phyloP scores from a whole-genome alignment of 2,113 vertebrate genomes.

The Odontophorus gujanensis region DNA sequence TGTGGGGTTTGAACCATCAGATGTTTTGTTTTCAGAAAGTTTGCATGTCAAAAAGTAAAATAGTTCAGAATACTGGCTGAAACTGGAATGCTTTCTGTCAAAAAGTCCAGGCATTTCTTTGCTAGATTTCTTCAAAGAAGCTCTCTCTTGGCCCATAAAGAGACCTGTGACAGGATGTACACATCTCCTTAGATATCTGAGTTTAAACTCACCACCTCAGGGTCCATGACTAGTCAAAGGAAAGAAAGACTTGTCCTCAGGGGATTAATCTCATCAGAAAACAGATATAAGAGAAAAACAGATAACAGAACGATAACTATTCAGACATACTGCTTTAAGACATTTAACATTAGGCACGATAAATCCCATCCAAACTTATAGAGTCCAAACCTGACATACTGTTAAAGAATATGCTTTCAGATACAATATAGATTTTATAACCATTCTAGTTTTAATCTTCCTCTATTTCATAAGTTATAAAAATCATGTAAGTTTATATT shows the following conservation, averaged over 20 bases:
- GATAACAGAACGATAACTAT: not conserved
- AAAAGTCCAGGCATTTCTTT: not conserved
- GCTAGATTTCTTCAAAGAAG: not conserved
- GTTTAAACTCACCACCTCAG: not conserved
- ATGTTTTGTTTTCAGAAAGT: not conserved
- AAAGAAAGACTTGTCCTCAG: not conserved
- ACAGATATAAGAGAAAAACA: not conserved
- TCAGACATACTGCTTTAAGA: not conserved
- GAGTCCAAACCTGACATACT: not conserved
- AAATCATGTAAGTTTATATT: not conserved
- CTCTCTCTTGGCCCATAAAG: not conserved
- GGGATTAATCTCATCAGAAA: not conserved
- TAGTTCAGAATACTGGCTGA: not conserved
- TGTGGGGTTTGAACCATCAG: not conserved
- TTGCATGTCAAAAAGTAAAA: not conserved
- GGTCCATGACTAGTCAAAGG: not conserved
- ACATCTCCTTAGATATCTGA: not conserved
- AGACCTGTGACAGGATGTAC: not conserved
- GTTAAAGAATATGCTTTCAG: not conserved
- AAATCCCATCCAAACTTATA: not conserved
- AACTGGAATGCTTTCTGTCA: not conserved
- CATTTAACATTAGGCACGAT: not conserved
- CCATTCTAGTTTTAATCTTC: not conserved
- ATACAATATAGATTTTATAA: not conserved
- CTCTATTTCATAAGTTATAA: not conserved